Base-by-base conservation (phyloP, 2,113 vertebrate genomes). In the Poicephalus gulielmi region DNA sequence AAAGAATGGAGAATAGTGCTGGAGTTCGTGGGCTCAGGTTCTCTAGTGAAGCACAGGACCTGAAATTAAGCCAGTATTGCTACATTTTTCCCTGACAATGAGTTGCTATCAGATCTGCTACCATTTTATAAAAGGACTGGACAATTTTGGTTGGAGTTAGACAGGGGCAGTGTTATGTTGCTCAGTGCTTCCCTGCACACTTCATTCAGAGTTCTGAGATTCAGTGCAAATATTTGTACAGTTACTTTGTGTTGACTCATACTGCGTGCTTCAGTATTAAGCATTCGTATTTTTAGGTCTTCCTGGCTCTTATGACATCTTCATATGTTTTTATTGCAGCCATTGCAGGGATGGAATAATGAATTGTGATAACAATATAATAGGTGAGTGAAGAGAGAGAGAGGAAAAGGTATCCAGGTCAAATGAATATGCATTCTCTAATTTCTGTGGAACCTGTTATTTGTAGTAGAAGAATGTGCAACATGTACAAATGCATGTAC, bases 321-420 rank as follows among this genome's bases (percentile, higher is more conserved):
- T 60, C 5, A 57, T 86, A 4, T 92, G 23, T 91, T 90, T 94
- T 82, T 75, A 6, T 95, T 97, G 43, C 96, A 99, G 99, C 97
- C 97, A 99, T 81, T 99, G 99, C 96, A 98, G 97, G 88, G 98
- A 99, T 83, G 99, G 99, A 57, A 92, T 98, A 96, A 98, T 99
- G 97, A 98, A 98, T 83, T 98, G 98, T 91, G 98, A 99, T 55
- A 98, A 98, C 83, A 77, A 62, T 22, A 1, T 88, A 49, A 87
- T 68, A 52, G 96, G 97, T 97, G 86, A 94, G 97, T 94, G 35
- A 75, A 89, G 46, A 59, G 25, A 86, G 47, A 41, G 14, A 18
- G 47, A 11, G 7, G 24, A 62, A 78, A 77, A 69, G 27, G 35
- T 55, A 31, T 83, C 69, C 2, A 53, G 8, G 27, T 17, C 3